phyloP scores from a whole-genome alignment of 23 tunicate species.

The Styela clava region DNA sequence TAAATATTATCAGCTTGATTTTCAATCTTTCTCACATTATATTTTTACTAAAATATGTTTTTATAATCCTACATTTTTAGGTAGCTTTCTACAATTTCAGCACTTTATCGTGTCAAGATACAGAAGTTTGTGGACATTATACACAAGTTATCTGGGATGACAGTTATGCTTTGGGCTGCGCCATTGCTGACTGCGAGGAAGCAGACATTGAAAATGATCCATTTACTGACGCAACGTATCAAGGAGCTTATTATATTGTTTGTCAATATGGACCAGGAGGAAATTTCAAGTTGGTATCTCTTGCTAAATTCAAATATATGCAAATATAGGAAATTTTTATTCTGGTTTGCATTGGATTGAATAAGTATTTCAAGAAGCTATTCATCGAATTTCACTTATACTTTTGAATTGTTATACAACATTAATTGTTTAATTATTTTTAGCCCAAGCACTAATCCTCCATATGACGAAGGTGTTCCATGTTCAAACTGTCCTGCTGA shows the following conservation, averaged over 20 bases:
- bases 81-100: not conserved
- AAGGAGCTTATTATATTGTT: not conserved
- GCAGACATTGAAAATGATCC: not conserved
- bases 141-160: constrained; percentile 30
- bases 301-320: no score
- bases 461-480: constrained; percentile 1
- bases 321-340: no score
- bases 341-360: no score
- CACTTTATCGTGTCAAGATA: not conserved
- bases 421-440: no score
- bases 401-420: no score
- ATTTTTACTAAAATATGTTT: no score
- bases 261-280: constrained; percentile 30
- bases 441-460: not conserved
- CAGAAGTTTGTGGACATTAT: constrained; percentile 28
- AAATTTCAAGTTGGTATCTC: constrained; percentile 7
- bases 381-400: no score
- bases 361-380: no score
- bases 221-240: not conserved
- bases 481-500: constrained; percentile 20
- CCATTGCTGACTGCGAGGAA: constrained; percentile 13
- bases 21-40: no score
- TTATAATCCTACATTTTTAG: no score
- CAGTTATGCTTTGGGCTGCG: constrained; percentile 30
- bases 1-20: no score